These are phyloP conservation scores for Stercorarius parasiticus DNA, from an alignment of 2,113 vertebrate genomes.

Conservation along the genomic window DNA sequence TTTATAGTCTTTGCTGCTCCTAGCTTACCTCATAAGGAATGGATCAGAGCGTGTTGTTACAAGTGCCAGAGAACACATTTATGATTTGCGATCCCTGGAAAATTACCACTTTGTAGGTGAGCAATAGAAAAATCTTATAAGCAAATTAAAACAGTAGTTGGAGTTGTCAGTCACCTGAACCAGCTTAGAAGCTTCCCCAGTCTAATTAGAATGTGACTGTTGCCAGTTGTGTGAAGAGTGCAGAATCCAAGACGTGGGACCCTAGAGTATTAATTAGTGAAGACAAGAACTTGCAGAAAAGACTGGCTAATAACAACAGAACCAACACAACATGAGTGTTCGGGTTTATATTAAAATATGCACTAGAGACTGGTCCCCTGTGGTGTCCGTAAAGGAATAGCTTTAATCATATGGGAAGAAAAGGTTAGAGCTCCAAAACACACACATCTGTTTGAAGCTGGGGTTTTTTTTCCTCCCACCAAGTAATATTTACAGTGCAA, in stretches of 20 bases:
- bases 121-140: conserved; percentile 84
- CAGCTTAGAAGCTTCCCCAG: conserved; percentile 81
- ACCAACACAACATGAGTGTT: conserved; percentile 87
- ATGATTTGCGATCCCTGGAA: conserved; percentile 97
- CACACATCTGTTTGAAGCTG: conserved; percentile 85
- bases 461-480: conserved; percentile 71
- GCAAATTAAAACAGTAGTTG: conserved; percentile 86
- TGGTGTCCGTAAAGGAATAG: conserved; percentile 85
- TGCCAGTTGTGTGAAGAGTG: conserved; percentile 86
- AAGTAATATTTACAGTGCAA: conserved; percentile 85
- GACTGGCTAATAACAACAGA: conserved; percentile 89
- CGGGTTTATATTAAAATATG: conserved; percentile 87
- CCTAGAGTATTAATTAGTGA: conserved; percentile 92
- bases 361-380: conserved; percentile 85
- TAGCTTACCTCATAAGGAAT: conserved; percentile 97
- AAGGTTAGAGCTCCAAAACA: conserved; percentile 87
- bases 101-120: conserved; percentile 99
- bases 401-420: conserved; percentile 89
- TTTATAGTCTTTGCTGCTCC: conserved; percentile 90
- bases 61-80: conserved; percentile 98
- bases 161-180: conserved; percentile 84
- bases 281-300: conserved; percentile 87
- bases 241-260: conserved; percentile 84
- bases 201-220: conserved; percentile 88
- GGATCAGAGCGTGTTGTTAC: conserved; percentile 98